These are phyloP conservation scores for Nemotelus pantherinus DNA, from an alignment of 2,888 invertebrate species.

Conservation along the genomic window DNA sequence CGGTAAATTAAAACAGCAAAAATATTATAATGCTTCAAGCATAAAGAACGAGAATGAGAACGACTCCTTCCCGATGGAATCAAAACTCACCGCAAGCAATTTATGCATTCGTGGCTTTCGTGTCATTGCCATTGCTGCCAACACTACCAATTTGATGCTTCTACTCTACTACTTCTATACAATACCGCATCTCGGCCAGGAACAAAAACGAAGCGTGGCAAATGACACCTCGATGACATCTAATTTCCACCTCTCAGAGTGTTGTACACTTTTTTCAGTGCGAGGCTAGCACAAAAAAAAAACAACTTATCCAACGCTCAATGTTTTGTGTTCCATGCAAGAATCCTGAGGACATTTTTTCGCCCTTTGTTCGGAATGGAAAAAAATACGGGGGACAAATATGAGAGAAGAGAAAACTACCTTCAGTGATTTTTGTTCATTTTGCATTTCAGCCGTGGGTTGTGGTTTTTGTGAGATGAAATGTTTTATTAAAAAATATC, in stretches of 20 bases:
- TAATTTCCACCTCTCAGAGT: slow-evolving; percentile 53
- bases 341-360: slow-evolving; percentile 44
- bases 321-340: slow-evolving; percentile 22
- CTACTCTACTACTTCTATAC: slow-evolving; percentile 23
- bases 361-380: slow-evolving; percentile 37
- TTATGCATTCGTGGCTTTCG: slow-evolving; percentile 29
- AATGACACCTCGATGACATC: slow-evolving; percentile 53
- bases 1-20: slow-evolving; percentile 19
- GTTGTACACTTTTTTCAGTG: slow-evolving; percentile 48
- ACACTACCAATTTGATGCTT: not conserved
- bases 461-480: too few species aligned
- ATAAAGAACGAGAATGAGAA: not conserved
- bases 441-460: not conserved
- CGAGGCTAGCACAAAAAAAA: not conserved
- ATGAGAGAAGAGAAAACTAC: slow-evolving; percentile 28
- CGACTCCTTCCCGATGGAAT: not conserved
- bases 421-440: slow-evolving; percentile 32
- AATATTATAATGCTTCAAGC: slow-evolving; percentile 28
- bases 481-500: too few species aligned
- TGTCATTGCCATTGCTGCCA: too few species aligned
- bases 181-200: slow-evolving; percentile 6
- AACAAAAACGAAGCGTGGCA: slow-evolving; percentile 49
- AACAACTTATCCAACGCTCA: slow-evolving; percentile 2
- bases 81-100: slow-evolving; percentile 41
- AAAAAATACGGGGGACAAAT: slow-evolving; percentile 26